A percentile compares a stretch with the other conserved stretches of the same genome.
phyloP scores from a whole-genome alignment of 2,888 invertebrate species.

The Lottia scabra region DNA sequence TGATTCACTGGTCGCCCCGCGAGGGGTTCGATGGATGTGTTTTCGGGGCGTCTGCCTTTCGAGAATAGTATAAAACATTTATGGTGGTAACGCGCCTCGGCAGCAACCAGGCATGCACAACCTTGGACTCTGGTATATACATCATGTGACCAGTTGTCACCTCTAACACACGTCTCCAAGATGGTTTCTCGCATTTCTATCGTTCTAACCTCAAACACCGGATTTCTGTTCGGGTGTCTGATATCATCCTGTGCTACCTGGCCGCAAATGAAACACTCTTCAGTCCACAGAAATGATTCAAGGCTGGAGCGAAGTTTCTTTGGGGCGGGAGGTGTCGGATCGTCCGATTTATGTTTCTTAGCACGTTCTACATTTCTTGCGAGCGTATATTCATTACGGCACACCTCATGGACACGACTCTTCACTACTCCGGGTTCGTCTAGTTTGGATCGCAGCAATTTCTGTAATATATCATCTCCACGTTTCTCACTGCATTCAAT shows the following conservation, averaged over 20 bases:
- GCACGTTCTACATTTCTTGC: too few species aligned
- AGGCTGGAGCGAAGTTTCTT: too few species aligned
- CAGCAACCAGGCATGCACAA: neutral
- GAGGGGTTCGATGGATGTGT: too few species aligned
- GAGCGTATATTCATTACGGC: too few species aligned
- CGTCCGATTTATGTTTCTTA: too few species aligned
- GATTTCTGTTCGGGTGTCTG: neutral
- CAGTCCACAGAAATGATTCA: neutral
- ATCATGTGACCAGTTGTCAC: neutral
- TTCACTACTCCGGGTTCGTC: too few species aligned
- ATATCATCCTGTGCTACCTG: neutral
- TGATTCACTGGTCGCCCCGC: too few species aligned
- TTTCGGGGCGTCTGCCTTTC: neutral
- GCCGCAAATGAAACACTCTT: neutral
- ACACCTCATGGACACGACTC: too few species aligned
- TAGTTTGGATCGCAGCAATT: too few species aligned
- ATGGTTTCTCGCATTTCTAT: neutral
- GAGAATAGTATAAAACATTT: neutral
- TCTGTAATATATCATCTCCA: too few species aligned
- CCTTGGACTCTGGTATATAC: neutral
- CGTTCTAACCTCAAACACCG: neutral
- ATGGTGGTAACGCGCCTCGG: neutral
- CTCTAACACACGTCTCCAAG: neutral
- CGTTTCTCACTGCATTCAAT: too few species aligned
- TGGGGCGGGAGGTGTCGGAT: too few species aligned